phyloP scores from a whole-genome alignment of 2,113 vertebrate species.

The Hydrolagus affinis region DNA sequence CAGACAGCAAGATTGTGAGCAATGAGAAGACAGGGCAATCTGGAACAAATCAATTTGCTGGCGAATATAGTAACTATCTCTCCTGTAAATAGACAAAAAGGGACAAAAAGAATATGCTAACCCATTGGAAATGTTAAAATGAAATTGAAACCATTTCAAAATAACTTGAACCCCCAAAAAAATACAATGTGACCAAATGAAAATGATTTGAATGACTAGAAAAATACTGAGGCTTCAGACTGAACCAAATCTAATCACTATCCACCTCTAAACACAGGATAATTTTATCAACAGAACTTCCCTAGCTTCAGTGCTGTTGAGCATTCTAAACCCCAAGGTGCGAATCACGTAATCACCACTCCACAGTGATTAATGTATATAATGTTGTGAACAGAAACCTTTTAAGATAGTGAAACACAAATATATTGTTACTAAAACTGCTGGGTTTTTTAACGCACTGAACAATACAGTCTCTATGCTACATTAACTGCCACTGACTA shows the following conservation, averaged over 20 bases:
- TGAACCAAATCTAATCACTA: neutral
- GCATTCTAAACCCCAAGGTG: too few relatives aligned
- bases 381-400: too few relatives aligned
- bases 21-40: neutral
- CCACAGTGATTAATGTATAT: too few relatives aligned
- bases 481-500: too few relatives aligned
- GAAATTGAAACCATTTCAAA: neutral
- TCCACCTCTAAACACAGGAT: too few relatives aligned
- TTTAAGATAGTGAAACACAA: too few relatives aligned
- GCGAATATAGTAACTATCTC: neutral
- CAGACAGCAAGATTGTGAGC: neutral
- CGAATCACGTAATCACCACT: too few relatives aligned
- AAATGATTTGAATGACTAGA: neutral
- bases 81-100: neutral
- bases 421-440: too few relatives aligned
- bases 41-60: slow-evolving; percentile 12
- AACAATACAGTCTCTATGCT: too few relatives aligned
- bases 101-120: neutral
- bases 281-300: too few relatives aligned
- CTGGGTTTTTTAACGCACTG: too few relatives aligned
- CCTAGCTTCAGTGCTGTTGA: too few relatives aligned
- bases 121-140: neutral
- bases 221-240: neutral
- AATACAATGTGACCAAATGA: neutral
- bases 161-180: neutral